Evolutionary conservation across 2,888 invertebrate species (phyloP).

Genomic region (Ennomos erosarius): DNA sequence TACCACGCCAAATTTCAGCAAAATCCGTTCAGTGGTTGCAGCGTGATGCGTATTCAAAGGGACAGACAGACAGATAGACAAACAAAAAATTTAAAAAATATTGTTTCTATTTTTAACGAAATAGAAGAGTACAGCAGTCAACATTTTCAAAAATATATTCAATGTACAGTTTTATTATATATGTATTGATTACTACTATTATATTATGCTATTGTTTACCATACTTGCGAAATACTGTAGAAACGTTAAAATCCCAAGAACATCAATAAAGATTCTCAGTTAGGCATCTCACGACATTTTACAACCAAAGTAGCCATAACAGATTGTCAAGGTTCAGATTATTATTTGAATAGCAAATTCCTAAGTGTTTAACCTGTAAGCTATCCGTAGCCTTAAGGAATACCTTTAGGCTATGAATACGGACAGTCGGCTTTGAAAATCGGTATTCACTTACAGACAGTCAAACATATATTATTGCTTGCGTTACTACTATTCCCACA

Average conservation of each 20-base stretch:
- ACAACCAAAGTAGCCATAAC: slow-evolving; percentile 33
- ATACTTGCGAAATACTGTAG: not conserved
- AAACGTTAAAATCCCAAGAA: slow-evolving; percentile 16
- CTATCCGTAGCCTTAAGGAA: slow-evolving; percentile 39
- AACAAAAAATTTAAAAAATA: too few relatives aligned
- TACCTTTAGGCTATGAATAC: not conserved
- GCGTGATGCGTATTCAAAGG: too few relatives aligned
- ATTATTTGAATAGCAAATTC: slow-evolving; percentile 51
- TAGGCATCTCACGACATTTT: slow-evolving; percentile 31
- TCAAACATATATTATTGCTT: too few relatives aligned
- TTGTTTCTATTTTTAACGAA: too few relatives aligned
- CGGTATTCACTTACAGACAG: not conserved
- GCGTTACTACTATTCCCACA: too few relatives aligned
- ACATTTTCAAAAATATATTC: too few relatives aligned
- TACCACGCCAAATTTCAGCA: too few relatives aligned
- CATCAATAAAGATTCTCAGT: slow-evolving; percentile 30
- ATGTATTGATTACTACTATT: too few relatives aligned
- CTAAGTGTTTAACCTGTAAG: slow-evolving; percentile 30
- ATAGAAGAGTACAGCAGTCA: too few relatives aligned
- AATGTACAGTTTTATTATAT: too few relatives aligned
- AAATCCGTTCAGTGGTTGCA: too few relatives aligned
- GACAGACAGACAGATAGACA: too few relatives aligned
- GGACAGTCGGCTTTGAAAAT: not conserved
- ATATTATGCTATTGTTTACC: not conserved
- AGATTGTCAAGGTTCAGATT: slow-evolving; percentile 46